These are phyloP conservation scores for Rallus crepitans DNA, from an alignment of 2,797 vertebrate species.

Conservation along the genomic window DNA sequence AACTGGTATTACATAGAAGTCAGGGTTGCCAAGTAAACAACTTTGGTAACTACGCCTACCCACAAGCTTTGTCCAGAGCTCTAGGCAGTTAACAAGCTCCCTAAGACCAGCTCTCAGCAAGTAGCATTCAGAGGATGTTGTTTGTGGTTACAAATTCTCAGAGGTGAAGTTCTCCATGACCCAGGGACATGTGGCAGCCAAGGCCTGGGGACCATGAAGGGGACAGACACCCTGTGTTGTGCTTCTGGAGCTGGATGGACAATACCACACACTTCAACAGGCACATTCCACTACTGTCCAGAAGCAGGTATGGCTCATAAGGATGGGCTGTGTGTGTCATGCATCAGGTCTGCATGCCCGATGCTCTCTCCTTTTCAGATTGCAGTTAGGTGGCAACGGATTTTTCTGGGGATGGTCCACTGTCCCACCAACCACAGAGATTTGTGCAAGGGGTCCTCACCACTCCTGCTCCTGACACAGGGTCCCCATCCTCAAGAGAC, in stretches of 20 bases:
- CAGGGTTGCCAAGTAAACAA: not conserved
- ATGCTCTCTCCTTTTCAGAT: slow-evolving; percentile 62
- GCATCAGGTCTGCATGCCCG: not conserved
- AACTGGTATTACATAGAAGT: not conserved
- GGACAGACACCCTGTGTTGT: slow-evolving; percentile 78
- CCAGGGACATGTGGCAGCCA: slow-evolving; percentile 83
- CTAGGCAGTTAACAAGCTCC: not conserved
- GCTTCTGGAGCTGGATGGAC: slow-evolving; percentile 86
- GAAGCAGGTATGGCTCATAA: slow-evolving; percentile 63
- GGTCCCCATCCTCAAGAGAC: not conserved
- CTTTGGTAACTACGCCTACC: not conserved
- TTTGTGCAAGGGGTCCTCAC: not conserved
- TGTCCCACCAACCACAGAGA: slow-evolving; percentile 76
- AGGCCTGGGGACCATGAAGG: slow-evolving; percentile 80
- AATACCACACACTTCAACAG: slow-evolving; percentile 83
- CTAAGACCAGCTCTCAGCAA: not conserved
- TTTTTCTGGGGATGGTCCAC: slow-evolving; percentile 82
- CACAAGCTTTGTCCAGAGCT: not conserved
- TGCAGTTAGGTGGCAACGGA: slow-evolving; percentile 83
- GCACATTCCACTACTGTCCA: slow-evolving; percentile 83
- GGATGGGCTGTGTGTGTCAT: not conserved
- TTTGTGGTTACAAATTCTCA: not conserved
- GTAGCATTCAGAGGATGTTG: not conserved
- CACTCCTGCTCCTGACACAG: not conserved
- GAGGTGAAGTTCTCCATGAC: slow-evolving; percentile 81